phyloP scores from a whole-genome alignment of 2,888 invertebrate genomes.

The Amorpha juglandis region DNA sequence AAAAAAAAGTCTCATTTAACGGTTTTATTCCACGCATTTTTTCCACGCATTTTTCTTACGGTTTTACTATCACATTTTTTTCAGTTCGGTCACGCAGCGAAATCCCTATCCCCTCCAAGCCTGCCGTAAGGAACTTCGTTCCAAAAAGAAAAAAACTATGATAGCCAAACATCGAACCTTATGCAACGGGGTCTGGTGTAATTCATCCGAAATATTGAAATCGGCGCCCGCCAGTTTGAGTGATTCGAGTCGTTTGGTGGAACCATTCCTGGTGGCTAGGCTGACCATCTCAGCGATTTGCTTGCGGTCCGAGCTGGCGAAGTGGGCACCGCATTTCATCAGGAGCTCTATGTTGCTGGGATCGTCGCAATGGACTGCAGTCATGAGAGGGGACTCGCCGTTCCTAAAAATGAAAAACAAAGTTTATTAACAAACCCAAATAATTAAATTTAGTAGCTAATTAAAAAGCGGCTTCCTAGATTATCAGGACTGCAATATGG shows the following conservation, averaged over 20 bases:
- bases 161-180: slow-evolving; percentile 62
- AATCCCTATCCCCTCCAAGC: no score
- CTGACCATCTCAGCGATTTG: slow-evolving; percentile 88
- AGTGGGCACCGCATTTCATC: slow-evolving; percentile 89
- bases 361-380: slow-evolving; percentile 87
- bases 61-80: no score
- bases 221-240: slow-evolving; percentile 88
- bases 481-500: no score
- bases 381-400: slow-evolving; percentile 88
- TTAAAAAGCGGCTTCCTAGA: no score
- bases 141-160: background rate
- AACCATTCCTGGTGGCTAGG: slow-evolving; percentile 85
- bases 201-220: slow-evolving; percentile 84
- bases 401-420: slow-evolving; percentile 35
- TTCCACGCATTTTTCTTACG: no score
- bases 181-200: slow-evolving; percentile 88
- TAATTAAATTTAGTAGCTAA: no score
- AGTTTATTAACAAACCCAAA: no score
- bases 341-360: slow-evolving; percentile 87
- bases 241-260: slow-evolving; percentile 83
- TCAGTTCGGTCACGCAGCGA: no score
- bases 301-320: slow-evolving; percentile 83
- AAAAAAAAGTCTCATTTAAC: no score
- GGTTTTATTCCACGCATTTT: no score
- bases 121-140: no score